Evolutionary conservation across 2,113 vertebrate genomes (phyloP), one percentile per base, ranked within the genome.

Genomic region (Mirza zaza): DNA sequence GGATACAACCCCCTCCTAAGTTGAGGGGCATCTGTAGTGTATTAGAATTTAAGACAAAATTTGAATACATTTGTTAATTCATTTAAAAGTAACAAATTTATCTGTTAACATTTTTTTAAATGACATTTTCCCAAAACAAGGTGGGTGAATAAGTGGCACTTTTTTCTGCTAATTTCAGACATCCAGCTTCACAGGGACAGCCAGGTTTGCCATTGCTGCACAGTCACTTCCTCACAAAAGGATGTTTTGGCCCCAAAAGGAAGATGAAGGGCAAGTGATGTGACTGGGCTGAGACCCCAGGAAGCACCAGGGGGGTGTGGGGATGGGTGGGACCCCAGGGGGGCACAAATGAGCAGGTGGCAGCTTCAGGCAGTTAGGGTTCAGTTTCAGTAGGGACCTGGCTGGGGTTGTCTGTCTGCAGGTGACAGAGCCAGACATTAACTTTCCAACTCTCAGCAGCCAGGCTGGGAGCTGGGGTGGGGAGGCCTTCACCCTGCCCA

Each of bases 141-240:
- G 34, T 34, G 52, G 63, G 17, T 5, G 18, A 6, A 13, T 20
- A 42, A 18, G 32, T 36, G 10, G 6, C 42, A 0, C 29, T 82
- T 59, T 71, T 42, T 61, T 83, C 48, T 61, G 25, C 11, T 20
- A 71, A 71, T 57, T 36, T 71, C n/a, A 18, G 39, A 87, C 9
- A 0, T 42, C 6, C 32, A 50, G n/a, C 17, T 71, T 57, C 52
- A 7, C 5, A 21, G 29, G 11, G 15, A 70, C 11, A 13, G 29
- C 39, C 29, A 6, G 67, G 3, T 14, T n/a, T 9, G 21, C 76
- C 29, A 18, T 6, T 5, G 17, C 52, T 55, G 52, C 52, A 55
- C 0, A 0, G 5, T 42, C 8, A 6, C 29, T 57, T 27, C 0
- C 7, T 61, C 2, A 36, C 42, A 48, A 29, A 34, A 27, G 12